These are phyloP conservation scores for Drosophila greeni DNA, from an alignment of 2,888 invertebrate species.

Conservation along the genomic window DNA sequence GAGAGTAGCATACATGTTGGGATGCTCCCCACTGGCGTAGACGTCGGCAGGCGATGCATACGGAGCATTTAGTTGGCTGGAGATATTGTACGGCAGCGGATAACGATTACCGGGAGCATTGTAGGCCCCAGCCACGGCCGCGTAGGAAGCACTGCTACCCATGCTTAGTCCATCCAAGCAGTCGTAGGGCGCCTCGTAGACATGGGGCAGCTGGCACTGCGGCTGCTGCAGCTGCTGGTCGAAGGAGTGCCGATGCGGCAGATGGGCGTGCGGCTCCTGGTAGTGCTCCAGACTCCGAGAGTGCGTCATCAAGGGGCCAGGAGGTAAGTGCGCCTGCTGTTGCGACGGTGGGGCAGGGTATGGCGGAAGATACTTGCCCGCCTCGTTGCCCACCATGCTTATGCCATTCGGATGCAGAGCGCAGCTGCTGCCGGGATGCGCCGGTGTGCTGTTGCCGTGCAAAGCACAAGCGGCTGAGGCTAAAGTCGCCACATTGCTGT, in stretches of 20 bases:
- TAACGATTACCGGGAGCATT: constrained; percentile 78
- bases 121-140: constrained; percentile 73
- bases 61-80: constrained; percentile 75
- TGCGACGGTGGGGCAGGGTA: constrained; percentile 50
- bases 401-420: constrained; percentile 60
- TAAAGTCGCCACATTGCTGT: constrained; percentile 53
- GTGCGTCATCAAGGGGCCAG: constrained; percentile 74
- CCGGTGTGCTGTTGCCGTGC: constrained; percentile 43
- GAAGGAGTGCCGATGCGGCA: constrained; percentile 78
- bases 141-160: constrained; percentile 71
- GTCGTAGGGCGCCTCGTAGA: constrained; percentile 77
- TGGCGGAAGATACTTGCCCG: constrained; percentile 36
- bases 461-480: constrained; percentile 59
- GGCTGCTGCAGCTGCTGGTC: constrained; percentile 75
- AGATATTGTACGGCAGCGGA: constrained; percentile 78
- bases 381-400: constrained; percentile 42
- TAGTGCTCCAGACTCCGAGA: constrained; percentile 79
- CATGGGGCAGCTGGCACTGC: constrained; percentile 54
- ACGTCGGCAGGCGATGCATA: constrained; percentile 63
- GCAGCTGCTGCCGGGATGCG: constrained; percentile 35
- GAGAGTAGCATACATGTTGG: constrained; percentile 66
- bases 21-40: constrained; percentile 49
- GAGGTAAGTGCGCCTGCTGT: constrained; percentile 50
- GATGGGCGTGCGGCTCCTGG: constrained; percentile 68
- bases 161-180: constrained; percentile 75